A percentile compares a stretch with the other conserved stretches of the same genome.
Conservation (phyloP, 2,888 invertebrate genomes). For the Eutolmus rufibarbis region DNA sequence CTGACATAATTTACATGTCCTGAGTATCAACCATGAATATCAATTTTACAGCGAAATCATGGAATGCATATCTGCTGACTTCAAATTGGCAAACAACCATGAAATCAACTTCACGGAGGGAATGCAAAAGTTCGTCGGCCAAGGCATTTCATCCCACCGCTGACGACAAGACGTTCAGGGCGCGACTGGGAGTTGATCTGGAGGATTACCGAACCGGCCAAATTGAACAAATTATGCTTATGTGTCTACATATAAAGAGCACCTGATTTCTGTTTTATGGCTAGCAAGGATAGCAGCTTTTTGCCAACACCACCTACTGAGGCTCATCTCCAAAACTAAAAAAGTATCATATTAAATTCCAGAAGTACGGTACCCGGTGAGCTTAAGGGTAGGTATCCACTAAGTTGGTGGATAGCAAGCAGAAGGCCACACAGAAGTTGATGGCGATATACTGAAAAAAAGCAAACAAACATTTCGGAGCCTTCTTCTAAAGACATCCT, state of each 20-base stretch:
- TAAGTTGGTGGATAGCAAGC: neutral
- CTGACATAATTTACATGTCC: conserved; percentile 35
- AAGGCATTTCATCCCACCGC: neutral
- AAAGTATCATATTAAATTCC: neutral
- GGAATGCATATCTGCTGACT: conserved; percentile 29
- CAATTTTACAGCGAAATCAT: conserved; percentile 21
- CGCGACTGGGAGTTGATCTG: neutral
- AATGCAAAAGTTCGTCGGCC: conserved; percentile 2
- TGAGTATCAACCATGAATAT: conserved; percentile 35
- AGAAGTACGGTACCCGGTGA: neutral
- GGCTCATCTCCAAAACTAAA: conserved; percentile 12
- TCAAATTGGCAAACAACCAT: conserved; percentile 41
- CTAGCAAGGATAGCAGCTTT: neutral
- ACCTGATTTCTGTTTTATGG: conserved; percentile 39
- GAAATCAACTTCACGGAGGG: conserved; percentile 7
- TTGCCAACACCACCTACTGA: neutral
- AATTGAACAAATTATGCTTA: conserved; percentile 19
- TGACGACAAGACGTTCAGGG: neutral
- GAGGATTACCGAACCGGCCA: neutral
- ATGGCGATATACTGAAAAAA: neutral
- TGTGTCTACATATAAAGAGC: conserved; percentile 34
- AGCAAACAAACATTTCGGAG: neutral
- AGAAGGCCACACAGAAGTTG: neutral
- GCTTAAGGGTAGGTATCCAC: neutral
- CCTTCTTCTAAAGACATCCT: neutral